Conservation (phyloP, 2,113 vertebrate genomes). For the Microcebus lehilahytsara region DNA sequence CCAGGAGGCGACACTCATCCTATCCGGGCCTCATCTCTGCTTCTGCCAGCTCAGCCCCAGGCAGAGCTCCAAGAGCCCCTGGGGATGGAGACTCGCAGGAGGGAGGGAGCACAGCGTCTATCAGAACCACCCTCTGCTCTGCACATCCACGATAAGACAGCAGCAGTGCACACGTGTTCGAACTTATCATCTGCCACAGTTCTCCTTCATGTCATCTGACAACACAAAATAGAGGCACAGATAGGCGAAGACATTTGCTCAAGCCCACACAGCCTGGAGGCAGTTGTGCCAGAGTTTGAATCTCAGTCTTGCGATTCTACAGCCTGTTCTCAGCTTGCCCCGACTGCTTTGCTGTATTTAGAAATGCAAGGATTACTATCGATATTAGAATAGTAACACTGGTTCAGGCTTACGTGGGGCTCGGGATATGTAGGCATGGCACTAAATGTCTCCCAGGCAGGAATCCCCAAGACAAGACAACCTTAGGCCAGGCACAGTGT, state of each 20-base stretch:
- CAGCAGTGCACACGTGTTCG: fast-evolving
- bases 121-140: not conserved
- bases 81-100: not conserved
- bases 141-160: fast-evolving
- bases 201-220: not conserved
- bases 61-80: not conserved
- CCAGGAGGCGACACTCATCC: too few relatives aligned
- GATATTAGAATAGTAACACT: not conserved
- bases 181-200: not conserved
- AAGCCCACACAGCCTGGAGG: not conserved
- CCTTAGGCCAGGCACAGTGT: too few relatives aligned
- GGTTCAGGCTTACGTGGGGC: not conserved
- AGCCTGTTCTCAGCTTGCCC: not conserved
- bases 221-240: not conserved
- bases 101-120: not conserved
- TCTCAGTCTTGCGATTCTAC: not conserved
- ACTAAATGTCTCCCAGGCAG: not conserved
- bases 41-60: not conserved
- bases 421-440: not conserved
- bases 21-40: not conserved
- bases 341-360: not conserved
- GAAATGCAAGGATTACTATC: not conserved
- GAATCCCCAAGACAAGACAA: not conserved
- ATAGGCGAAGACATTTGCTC: not conserved
- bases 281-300: not conserved